A percentile compares a stretch with the other conserved stretches of the same genome.
Conservation (phyloP, 2,113 vertebrate genomes). For the Chamaetylas fuelleborni region DNA sequence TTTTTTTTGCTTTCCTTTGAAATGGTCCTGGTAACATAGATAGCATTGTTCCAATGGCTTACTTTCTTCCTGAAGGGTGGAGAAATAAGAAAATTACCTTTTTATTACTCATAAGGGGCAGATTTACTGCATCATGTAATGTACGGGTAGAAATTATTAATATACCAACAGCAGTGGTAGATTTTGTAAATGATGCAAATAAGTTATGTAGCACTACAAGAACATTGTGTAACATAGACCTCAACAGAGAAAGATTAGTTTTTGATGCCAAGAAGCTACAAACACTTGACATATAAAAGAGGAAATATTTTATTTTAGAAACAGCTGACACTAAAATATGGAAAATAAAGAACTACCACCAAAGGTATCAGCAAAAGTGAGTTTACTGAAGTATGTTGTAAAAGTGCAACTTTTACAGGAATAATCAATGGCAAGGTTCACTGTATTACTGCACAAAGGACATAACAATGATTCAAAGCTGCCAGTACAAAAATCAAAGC, state of each 20-base stretch:
- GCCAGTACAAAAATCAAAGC: background rate
- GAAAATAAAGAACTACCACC: background rate
- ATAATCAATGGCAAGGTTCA: background rate
- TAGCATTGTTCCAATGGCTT: background rate
- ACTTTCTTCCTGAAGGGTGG: background rate
- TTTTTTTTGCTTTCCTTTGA: background rate
- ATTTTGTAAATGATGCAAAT: background rate
- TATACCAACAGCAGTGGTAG: background rate
- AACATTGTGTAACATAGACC: background rate
- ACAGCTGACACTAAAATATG: background rate
- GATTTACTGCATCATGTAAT: rapidly evolving
- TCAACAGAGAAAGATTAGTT: background rate
- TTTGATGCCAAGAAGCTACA: background rate
- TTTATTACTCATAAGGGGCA: background rate
- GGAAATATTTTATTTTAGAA: background rate
- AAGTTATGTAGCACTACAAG: background rate
- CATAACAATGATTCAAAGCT: background rate
- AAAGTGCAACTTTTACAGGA: background rate
- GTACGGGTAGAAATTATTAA: background rate
- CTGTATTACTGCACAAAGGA: background rate
- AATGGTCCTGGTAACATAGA: background rate
- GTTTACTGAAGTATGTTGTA: background rate
- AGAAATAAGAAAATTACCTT: background rate
- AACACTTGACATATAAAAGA: background rate
- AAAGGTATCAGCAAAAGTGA: background rate